Evolutionary conservation across 2,797 vertebrate species (phyloP), one percentile per base, ranked within the genome.

Genomic region (Urosaurus nigricauda): DNA sequence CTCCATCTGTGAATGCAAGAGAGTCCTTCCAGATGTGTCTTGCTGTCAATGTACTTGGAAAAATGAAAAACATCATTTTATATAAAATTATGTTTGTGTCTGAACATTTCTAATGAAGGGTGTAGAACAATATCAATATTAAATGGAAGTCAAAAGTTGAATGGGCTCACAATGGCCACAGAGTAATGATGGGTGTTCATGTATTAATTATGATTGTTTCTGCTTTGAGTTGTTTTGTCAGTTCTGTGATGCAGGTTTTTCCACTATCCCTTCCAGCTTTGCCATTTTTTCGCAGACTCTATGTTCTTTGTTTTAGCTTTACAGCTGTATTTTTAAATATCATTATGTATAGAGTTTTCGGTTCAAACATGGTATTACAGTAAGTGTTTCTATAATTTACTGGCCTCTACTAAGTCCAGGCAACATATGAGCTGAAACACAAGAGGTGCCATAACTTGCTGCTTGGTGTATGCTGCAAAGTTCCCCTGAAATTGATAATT

Each of bases 1-100:
- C 21, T 91, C 56, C 83, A 91, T 90, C 93, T 94, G 88, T 88
- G 85, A 91, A n/a, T 83, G 58, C 89, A 82, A 91, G 80, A 19
- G 56, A 89, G 47, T 91, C 63, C 75, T 87, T 79, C 91, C 70
- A 90, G 85, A 93, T 91, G 47, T 78, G 88, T 37, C 92, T 17
- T 91, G 79, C 87, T 90, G 47, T 77, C 88, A 83, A 90, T 86
- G 91, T 56, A 70, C 63, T 85, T 80, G 40, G 51, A 16, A 81
- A 86, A 35, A 91, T 84, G 37, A 53, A 86, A 89, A 78, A n/a
- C 51, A 83, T 53, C 63, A 82, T 81, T 80, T 88, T 92, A 85
- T 90, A 89, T 85, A 81, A 94, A 68, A 91, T n/a, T 7, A 14
- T 89, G 1, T 73, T 79, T 79, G 4, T 86, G 77, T 74, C 29